Conservation (phyloP, 2,888 invertebrate species). For the Ophioninae sp. region DNA sequence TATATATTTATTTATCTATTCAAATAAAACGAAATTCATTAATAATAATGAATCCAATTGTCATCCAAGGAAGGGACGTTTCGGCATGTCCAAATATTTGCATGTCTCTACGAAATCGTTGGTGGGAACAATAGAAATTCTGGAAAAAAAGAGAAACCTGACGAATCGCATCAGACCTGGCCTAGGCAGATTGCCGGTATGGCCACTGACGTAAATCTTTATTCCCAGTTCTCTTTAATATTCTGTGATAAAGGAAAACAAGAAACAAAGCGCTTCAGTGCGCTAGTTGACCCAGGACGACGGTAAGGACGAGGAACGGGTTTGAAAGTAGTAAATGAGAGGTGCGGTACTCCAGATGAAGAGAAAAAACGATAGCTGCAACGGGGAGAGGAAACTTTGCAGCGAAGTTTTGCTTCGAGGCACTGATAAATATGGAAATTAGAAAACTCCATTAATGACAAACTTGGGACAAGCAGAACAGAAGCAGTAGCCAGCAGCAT, state of each 20-base stretch:
- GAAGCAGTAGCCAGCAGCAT: slow-evolving; percentile 27
- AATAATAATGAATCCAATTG: background rate
- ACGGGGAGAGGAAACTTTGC: slow-evolving; percentile 37
- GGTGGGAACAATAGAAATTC: background rate
- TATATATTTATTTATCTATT: no score
- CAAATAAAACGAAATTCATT: no score
- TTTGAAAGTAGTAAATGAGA: slow-evolving; percentile 54
- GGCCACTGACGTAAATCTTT: slow-evolving; percentile 20
- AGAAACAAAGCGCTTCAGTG: slow-evolving; percentile 24
- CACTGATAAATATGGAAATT: slow-evolving; percentile 74
- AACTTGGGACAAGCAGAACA: slow-evolving; percentile 60
- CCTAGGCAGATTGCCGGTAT: slow-evolving; percentile 4
- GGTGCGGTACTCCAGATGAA: slow-evolving; percentile 1
- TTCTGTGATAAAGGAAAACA: slow-evolving; percentile 26
- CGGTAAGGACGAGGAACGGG: background rate
- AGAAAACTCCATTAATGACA: slow-evolving; percentile 66
- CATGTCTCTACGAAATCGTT: background rate
- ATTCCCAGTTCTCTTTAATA: slow-evolving; percentile 28
- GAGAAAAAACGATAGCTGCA: background rate
- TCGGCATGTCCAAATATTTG: background rate
- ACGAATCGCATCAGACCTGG: background rate
- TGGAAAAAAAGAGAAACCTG: background rate
- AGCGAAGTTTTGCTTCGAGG: slow-evolving; percentile 56
- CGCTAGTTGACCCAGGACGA: slow-evolving; percentile 32
- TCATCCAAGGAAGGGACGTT: background rate